phyloP scores from a whole-genome alignment of 2,797 vertebrate species.

The Hypotaenidia philippensis region DNA sequence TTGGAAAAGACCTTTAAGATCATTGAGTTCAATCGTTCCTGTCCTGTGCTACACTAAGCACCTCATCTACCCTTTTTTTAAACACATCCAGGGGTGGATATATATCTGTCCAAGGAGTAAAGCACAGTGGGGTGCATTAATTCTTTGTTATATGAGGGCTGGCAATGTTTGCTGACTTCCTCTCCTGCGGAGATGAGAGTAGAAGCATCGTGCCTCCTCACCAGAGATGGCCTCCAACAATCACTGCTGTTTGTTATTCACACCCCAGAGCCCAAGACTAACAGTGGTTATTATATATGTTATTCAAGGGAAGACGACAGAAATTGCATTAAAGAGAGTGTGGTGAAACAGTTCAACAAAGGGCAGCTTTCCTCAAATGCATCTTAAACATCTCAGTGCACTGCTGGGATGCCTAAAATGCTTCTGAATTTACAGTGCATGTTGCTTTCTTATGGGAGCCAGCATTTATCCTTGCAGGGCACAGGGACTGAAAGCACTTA shows the following conservation, averaged over 20 bases:
- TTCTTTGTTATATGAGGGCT: background rate
- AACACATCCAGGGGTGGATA: background rate
- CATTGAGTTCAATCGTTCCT: too few species aligned
- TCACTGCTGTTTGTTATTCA: background rate
- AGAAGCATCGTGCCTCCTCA: background rate
- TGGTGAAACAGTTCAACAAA: background rate
- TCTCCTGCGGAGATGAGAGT: background rate
- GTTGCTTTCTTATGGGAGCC: background rate
- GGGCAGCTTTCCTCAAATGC: background rate
- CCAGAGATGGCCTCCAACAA: fast-evolving
- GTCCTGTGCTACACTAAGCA: too few species aligned
- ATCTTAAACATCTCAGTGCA: background rate
- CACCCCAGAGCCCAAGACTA: background rate
- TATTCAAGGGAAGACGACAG: background rate
- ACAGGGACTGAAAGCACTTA: background rate
- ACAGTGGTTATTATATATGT: background rate
- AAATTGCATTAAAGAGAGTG: background rate
- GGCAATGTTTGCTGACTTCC: constrained; percentile 20
- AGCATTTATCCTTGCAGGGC: background rate
- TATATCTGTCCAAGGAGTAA: background rate
- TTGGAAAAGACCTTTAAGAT: too few species aligned
- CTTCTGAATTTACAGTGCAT: background rate
- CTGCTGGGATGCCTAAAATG: background rate
- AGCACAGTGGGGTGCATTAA: background rate
- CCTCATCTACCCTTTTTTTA: too few species aligned